phyloP scores from a whole-genome alignment of 2,888 invertebrate genomes.

The Hemicrepidius hirtus region DNA sequence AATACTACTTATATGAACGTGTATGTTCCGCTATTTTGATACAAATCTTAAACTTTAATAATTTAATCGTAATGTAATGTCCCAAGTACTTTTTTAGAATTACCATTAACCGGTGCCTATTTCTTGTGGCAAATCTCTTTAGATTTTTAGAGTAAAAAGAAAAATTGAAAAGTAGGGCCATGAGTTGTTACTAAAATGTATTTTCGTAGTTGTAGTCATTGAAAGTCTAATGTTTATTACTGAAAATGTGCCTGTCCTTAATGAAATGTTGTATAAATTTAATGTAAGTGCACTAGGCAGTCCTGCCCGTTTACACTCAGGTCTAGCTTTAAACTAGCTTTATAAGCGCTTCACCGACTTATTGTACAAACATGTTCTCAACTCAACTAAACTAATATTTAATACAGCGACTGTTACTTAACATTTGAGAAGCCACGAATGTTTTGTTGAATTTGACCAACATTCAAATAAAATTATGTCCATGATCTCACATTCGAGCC shows the following conservation, averaged over 20 bases:
- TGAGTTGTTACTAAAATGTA: conserved; percentile 23
- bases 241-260: conserved; percentile 47
- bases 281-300: conserved; percentile 42
- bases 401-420: conserved; percentile 37
- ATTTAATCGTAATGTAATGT: neutral
- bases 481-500: too few species aligned
- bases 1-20: neutral
- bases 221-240: conserved; percentile 38
- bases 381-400: conserved; percentile 4
- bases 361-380: conserved; percentile 36
- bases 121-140: conserved; percentile 24
- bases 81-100: conserved; percentile 12
- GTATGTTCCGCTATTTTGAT: neutral
- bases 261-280: conserved; percentile 37
- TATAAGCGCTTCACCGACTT: conserved; percentile 44
- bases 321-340: conserved; percentile 50
- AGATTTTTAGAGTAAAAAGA: neutral
- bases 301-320: conserved; percentile 50
- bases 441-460: too few species aligned
- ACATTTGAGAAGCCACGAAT: conserved; percentile 21
- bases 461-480: too few species aligned
- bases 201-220: conserved; percentile 28
- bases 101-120: conserved; percentile 20
- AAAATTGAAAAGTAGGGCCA: neutral
- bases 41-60: conserved; percentile 5